A percentile compares a stretch with the other conserved stretches of the same genome.
Evolutionary conservation across 2,888 invertebrate genomes (phyloP).

Genomic region (Agrotis ipsilon): DNA sequence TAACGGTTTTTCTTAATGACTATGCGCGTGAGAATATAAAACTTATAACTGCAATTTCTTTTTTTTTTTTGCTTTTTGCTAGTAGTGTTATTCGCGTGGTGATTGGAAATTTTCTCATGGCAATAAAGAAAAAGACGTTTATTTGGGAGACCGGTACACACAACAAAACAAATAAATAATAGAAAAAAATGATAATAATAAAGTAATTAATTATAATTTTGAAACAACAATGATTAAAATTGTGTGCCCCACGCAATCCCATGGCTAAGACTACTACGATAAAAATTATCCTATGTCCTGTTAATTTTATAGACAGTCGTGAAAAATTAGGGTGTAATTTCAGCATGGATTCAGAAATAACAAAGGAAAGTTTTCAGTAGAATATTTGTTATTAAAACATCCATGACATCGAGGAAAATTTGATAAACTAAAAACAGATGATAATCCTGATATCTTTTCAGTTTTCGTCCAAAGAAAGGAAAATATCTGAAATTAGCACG

Average conservation of each 20-base stretch:
- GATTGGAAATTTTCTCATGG: not conserved
- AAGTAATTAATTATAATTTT: too few relatives aligned
- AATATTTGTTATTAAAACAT: not conserved
- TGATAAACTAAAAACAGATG: not conserved
- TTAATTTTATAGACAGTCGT: not conserved
- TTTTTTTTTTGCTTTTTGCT: not conserved
- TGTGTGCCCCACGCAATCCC: too few relatives aligned
- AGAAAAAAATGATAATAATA: too few relatives aligned
- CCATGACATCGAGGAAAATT: not conserved
- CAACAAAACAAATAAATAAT: too few relatives aligned
- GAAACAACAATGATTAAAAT: too few relatives aligned
- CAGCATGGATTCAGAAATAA: not conserved
- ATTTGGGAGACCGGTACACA: too few relatives aligned
- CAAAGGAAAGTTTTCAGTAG: not conserved
- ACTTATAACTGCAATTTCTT: not conserved
- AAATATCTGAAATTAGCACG: constrained; percentile 58
- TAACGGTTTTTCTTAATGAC: constrained; percentile 21
- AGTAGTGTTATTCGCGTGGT: not conserved
- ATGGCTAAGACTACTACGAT: not conserved
- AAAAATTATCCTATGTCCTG: not conserved
- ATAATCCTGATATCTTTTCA: constrained; percentile 42
- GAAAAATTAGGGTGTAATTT: not conserved
- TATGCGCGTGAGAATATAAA: constrained; percentile 20
- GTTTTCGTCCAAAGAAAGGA: constrained; percentile 6
- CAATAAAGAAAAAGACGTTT: too few relatives aligned